Evolutionary conservation across 2,113 vertebrate genomes (phyloP).

Genomic region (Himantopus leucocephalus): DNA sequence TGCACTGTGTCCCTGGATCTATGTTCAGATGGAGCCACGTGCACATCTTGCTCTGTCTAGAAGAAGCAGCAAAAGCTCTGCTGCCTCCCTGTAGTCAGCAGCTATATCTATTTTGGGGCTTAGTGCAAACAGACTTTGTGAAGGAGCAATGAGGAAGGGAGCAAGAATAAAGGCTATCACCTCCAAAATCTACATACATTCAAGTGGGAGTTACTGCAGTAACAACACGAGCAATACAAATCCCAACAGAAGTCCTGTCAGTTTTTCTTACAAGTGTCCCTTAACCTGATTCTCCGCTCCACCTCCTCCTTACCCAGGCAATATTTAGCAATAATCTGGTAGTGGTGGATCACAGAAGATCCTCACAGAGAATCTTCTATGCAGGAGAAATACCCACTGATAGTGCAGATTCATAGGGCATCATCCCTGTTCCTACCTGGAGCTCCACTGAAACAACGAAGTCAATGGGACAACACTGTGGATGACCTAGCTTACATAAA

Average conservation of each 20-base stretch:
- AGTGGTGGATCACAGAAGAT: background rate
- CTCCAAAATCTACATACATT: background rate
- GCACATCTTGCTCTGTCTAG: background rate
- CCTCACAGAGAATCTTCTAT: background rate
- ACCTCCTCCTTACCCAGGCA: background rate
- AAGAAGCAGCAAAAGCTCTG: background rate
- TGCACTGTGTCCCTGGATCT: background rate
- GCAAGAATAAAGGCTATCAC: conserved; percentile 60
- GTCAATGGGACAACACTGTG: background rate
- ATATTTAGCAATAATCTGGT: conserved; percentile 1
- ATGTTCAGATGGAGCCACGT: background rate
- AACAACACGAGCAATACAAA: conserved; percentile 13
- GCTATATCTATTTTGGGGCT: background rate
- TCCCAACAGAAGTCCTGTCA: background rate
- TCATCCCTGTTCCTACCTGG: background rate
- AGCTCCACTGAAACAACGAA: background rate
- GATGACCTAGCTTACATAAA: background rate
- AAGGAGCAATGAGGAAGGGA: conserved; percentile 30
- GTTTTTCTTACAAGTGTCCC: background rate
- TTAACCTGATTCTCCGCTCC: background rate
- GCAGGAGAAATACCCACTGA: background rate
- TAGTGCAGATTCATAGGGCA: background rate
- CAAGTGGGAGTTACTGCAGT: conserved; percentile 1
- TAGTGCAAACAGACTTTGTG: conserved; percentile 30
- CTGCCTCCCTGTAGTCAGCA: background rate